Evolutionary conservation across 2,888 invertebrate species (phyloP).

Genomic region (Galerucella nymphaeae): DNA sequence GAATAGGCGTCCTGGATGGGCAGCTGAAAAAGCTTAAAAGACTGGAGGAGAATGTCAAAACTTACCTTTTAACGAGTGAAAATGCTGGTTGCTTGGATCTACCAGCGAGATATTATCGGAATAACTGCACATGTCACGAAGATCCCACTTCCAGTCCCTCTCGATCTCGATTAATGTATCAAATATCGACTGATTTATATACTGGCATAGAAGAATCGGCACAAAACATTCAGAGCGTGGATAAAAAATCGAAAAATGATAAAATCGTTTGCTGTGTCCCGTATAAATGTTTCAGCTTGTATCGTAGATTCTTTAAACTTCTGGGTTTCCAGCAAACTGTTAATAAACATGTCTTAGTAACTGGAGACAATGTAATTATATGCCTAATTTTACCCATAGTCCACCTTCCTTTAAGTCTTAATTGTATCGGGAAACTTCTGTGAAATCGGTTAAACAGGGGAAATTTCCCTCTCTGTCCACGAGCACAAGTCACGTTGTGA

Average conservation of each 20-base stretch:
- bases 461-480: not conserved
- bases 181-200: no score
- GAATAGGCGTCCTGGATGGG: no score
- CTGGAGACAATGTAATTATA: slow-evolving; percentile 28
- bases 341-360: slow-evolving; percentile 20
- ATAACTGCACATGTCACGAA: no score
- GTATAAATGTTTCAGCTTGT: not conserved
- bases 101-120: no score
- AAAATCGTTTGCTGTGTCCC: not conserved
- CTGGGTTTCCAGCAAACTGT: slow-evolving; percentile 18
- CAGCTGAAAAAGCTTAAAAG: no score
- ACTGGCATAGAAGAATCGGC: not conserved
- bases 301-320: not conserved
- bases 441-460: slow-evolving; percentile 10
- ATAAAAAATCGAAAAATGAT: not conserved
- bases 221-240: not conserved
- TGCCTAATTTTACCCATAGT: slow-evolving; percentile 22
- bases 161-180: no score
- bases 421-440: slow-evolving; percentile 12
- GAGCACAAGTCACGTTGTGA: no score
- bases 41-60: no score
- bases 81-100: no score
- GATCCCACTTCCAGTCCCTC: no score
- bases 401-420: slow-evolving; percentile 17
- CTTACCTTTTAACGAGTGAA: no score